Evolutionary conservation across 2,888 invertebrate genomes (phyloP).

Genomic region (Acleris cristana): DNA sequence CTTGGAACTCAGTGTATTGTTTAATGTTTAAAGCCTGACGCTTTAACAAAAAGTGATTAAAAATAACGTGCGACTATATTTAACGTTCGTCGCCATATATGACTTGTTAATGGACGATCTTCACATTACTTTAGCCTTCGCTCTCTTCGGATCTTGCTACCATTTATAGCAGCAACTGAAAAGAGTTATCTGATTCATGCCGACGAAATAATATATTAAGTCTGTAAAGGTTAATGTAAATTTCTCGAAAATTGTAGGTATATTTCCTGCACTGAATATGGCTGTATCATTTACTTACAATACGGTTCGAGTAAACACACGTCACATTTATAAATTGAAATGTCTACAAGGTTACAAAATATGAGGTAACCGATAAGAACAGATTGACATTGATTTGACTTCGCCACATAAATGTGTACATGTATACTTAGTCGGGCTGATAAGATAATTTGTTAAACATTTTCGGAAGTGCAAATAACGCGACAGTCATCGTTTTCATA

Average conservation of each 20-base stretch:
- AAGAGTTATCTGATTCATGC: constrained; percentile 26
- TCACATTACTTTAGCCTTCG: constrained; percentile 23
- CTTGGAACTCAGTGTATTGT: neutral
- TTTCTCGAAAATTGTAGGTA: constrained; percentile 17
- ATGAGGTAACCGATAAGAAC: constrained; percentile 48
- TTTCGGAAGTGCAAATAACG: constrained; percentile 7
- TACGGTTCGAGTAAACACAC: constrained; percentile 19
- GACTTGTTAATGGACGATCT: constrained; percentile 20
- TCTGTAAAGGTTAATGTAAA: constrained; percentile 19
- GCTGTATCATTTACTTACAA: constrained; percentile 17
- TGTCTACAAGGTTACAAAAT: constrained; percentile 29
- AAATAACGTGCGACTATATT: neutral
- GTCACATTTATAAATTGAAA: constrained; percentile 32
- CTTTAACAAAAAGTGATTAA: constrained; percentile 2
- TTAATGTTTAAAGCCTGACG: neutral
- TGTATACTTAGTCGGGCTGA: constrained; percentile 29
- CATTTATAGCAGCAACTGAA: constrained; percentile 27
- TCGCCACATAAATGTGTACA: constrained; percentile 42
- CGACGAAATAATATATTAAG: constrained; percentile 30
- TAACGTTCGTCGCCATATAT: constrained; percentile 9
- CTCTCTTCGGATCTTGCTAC: constrained; percentile 22
- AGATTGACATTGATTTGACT: constrained; percentile 61
- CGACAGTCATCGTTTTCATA: neutral
- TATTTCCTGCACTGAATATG: constrained; percentile 15
- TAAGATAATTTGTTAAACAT: constrained; percentile 22